Evolutionary conservation across 2,113 vertebrate species (phyloP), one percentile per base, ranked within the genome.

Genomic region (Elachura formosa): DNA sequence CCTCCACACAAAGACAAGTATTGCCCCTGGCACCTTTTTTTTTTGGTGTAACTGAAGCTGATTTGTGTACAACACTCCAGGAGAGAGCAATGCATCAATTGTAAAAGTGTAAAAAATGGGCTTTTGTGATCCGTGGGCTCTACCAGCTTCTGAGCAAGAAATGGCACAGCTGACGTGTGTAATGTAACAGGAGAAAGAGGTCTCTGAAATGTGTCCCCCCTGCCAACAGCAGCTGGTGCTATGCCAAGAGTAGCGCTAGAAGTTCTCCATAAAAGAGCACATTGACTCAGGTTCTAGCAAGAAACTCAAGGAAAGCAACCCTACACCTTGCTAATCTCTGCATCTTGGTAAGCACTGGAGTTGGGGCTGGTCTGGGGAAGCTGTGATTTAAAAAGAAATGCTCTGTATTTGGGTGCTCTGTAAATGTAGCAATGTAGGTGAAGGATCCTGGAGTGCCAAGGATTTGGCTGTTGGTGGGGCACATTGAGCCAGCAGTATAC

Each of bases 101-200:
- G 77, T 75, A 72, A 63, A 84, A 87, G 84, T 26, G 48, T 59
- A 45, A 79, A 81, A 86, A 79, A 69, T 8, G 20, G 11, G 55
- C 87, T 75, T 73, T n/a, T 76, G 85, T 89, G 81, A 66, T 49
- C n/a, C 0, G 0, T 58, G 62, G 67, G 34, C 41, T 87, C 58
- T 58, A 21, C 6, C 28, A 54, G 54, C 36, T 68, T 48, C 90
- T 41, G 62, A 66, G 33, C 0, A 1, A 76, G 93, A 76, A 68
- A 76, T 38, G 1, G 9, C 67, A 13, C 25, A 12, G 92, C 49
- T 87, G 84, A 93, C 8, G 12, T 82, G 66, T n/a, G 3, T 28
- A 62, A 25, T 40, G 62, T 79, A 96, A 91, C 40, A 69, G 41
- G 71, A 93, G 92, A 72, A 89, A 68, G 74, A 84, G 73, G 14